Percentiles rank a stretch among this genome's conserved stretches.
Conservation (phyloP, 2,113 vertebrate species). For the Poicephalus meyeri region DNA sequence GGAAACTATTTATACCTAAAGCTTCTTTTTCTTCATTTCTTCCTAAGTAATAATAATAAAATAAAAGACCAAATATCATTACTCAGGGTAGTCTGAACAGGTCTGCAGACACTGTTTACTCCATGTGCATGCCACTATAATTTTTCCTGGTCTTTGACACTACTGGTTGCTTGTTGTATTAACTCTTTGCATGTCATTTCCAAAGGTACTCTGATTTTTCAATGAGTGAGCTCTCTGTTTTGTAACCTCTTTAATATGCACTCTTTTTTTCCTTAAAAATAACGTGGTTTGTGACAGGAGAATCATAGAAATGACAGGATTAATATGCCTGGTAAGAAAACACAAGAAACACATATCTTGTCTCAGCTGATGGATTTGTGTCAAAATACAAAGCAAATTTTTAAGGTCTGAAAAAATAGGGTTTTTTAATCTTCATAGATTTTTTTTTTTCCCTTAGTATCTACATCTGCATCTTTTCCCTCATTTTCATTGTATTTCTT, state of each 20-base stretch:
- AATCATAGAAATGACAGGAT: not conserved
- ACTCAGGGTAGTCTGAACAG: not conserved
- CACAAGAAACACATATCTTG: not conserved
- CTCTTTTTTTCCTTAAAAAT: not conserved
- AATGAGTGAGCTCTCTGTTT: not conserved
- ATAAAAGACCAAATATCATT: not conserved
- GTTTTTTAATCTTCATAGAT: not conserved
- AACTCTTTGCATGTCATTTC: not conserved
- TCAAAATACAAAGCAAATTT: not conserved
- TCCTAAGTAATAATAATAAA: not conserved
- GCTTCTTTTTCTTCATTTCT: not conserved
- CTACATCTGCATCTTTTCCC: not conserved
- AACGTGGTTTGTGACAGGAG: not conserved
- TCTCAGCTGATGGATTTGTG: not conserved
- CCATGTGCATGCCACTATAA: not conserved
- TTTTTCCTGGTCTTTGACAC: not conserved
- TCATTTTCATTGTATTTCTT: not conserved
- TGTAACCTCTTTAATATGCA: not conserved
- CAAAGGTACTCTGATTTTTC: not conserved
- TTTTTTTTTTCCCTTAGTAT: not conserved
- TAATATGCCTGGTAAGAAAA: not conserved
- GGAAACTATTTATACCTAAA: not conserved
- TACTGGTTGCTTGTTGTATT: not conserved
- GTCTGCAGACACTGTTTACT: slow-evolving; percentile 4
- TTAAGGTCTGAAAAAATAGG: not conserved